Base-by-base conservation (phyloP, 1,140 invertebrate genomes). In the Watersipora subatra region DNA sequence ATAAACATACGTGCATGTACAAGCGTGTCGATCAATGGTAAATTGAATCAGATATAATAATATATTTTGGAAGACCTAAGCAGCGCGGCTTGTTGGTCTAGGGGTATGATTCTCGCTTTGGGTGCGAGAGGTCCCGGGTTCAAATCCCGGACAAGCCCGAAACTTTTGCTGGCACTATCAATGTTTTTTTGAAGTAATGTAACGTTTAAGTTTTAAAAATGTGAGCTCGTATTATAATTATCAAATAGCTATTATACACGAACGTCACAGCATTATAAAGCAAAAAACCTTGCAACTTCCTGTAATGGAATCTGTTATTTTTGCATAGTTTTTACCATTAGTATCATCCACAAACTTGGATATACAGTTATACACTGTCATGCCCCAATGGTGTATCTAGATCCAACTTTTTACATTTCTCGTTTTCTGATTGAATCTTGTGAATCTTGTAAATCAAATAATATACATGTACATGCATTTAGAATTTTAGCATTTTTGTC, bases 111-210 rank as follows among this genome's bases (percentile, higher is more conserved):
- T 64, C 56, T 34, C 64, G 64, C 64, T 64, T 64, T 59, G 64
- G 64, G 64, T 59, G 64, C 64, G 64, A 34, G 64, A 64, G 64
- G 64, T 61, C 64, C 64, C 64, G 64, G 64, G 64, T 27, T 69
- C 68, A 28, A 56, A 75, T 29, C 74, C 74, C 28, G 66, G 71
- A 24, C 66, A 70, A 66, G 64, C 64, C 63, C 56, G 2, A 28
- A n/a, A 61, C 7, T 67, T 2, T 46, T 28, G 20, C 55, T 64
- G n/a, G 55, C 27, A 58, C 17, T 61, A 12, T 34, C 2, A 25
- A 27, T 7, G n/a, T 2, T 12, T 26, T 2, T 25, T 62, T 7
- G 57, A 25, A 7, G 22, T 7, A 25, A 20, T 7, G 7, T 7
- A 22, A n/a, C 12, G 22, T 59, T 59, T 12, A 12, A 46, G 7